A percentile compares a stretch with the other conserved stretches of the same genome.
Conservation (phyloP, 2,888 invertebrate genomes). For the Cephus pygmeus region DNA sequence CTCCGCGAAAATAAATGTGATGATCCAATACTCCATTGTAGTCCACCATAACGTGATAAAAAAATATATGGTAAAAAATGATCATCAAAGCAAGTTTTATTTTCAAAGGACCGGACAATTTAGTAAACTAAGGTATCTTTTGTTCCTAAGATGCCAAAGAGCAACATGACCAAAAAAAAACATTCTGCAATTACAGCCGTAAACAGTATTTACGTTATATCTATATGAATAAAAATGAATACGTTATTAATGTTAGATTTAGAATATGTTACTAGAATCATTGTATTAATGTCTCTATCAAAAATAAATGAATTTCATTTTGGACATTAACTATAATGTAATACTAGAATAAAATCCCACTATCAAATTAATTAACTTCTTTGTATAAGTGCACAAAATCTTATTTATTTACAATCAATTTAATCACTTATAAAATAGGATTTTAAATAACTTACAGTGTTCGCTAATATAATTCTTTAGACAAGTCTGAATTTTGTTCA, state of each 20-base stretch:
- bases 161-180: background rate
- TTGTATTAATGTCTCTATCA: background rate
- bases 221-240: background rate
- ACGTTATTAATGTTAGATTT: background rate
- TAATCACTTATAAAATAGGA: background rate
- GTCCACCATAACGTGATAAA: background rate
- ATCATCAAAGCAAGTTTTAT: slow-evolving; percentile 8
- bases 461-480: background rate
- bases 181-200: background rate
- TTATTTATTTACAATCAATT: slow-evolving; percentile 4
- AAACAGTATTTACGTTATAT: background rate
- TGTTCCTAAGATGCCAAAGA: slow-evolving; percentile 9
- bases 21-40: background rate
- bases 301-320: background rate
- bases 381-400: background rate
- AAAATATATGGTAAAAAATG: background rate
- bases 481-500: background rate
- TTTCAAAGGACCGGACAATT: slow-evolving; percentile 14
- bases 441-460: background rate
- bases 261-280: background rate
- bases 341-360: background rate
- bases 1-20: background rate
- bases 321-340: background rate
- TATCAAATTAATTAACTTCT: slow-evolving; percentile 3
- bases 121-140: background rate